Percentiles rank a stretch among this genome's conserved stretches.
These are phyloP conservation scores for Drosophila parvula DNA, from an alignment of 1,140 invertebrate genomes.

Conservation along the genomic window DNA sequence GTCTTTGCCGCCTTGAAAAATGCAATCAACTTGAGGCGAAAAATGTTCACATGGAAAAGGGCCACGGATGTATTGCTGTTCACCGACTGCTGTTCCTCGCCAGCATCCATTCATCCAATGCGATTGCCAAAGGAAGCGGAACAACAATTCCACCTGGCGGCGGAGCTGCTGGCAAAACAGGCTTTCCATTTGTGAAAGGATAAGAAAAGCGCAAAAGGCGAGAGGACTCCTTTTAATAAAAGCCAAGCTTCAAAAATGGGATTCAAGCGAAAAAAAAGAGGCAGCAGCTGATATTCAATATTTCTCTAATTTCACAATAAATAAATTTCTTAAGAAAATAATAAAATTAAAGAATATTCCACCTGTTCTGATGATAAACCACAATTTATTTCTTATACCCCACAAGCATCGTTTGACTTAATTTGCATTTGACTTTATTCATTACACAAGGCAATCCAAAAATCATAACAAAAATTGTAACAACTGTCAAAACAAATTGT, in stretches of 20 bases:
- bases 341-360: no score
- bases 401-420: background rate
- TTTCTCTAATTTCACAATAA: background rate
- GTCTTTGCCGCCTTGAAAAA: slow-evolving; percentile 59
- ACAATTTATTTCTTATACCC: background rate
- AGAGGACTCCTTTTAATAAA: slow-evolving; percentile 27
- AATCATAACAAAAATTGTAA: slow-evolving; percentile 46
- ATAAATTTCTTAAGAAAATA: background rate
- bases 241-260: slow-evolving; percentile 17
- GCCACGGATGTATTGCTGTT: slow-evolving; percentile 26
- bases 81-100: background rate
- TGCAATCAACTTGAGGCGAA: slow-evolving; percentile 80
- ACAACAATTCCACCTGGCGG: slow-evolving; percentile 42
- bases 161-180: slow-evolving; percentile 36
- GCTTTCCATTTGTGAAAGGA: slow-evolving; percentile 14
- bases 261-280: background rate
- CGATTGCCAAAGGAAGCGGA: slow-evolving; percentile 62
- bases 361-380: no score
- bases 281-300: background rate
- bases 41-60: slow-evolving; percentile 66
- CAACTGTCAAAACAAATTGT: slow-evolving; percentile 58
- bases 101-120: slow-evolving; percentile 41
- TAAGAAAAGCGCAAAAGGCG: background rate
- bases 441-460: slow-evolving; percentile 5
- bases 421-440: slow-evolving; percentile 13